Evolutionary conservation across 2,888 invertebrate species (phyloP).

Genomic region (Apodemia mormo): DNA sequence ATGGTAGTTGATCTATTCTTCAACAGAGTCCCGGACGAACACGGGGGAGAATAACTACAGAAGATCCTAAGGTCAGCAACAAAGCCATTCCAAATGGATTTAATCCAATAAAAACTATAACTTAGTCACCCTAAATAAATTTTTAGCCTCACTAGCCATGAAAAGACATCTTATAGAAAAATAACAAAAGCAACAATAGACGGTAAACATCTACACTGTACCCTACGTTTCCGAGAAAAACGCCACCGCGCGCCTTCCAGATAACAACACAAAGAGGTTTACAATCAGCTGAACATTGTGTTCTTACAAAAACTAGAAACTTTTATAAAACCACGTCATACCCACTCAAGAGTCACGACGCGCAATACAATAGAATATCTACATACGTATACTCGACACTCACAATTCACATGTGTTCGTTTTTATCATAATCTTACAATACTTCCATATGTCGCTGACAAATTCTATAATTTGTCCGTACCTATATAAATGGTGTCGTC

Average conservation of each 20-base stretch:
- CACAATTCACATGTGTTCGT: background rate
- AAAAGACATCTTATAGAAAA: background rate
- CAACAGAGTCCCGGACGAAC: too few species aligned
- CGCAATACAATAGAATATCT: background rate
- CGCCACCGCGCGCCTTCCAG: slow-evolving; percentile 3
- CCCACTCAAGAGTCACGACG: background rate
- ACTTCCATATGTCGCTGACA: too few species aligned
- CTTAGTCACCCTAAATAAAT: background rate
- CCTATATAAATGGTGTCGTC: too few species aligned
- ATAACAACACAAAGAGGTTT: slow-evolving; percentile 18
- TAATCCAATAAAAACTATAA: background rate
- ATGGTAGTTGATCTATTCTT: too few species aligned
- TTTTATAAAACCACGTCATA: slow-evolving; percentile 3
- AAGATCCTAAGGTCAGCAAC: too few species aligned
- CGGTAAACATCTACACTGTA: background rate
- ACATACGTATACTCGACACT: background rate
- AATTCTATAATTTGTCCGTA: too few species aligned
- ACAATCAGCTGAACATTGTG: slow-evolving; percentile 4
- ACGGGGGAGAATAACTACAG: too few species aligned
- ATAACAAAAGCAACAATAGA: background rate
- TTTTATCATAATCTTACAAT: background rate
- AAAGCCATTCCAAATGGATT: too few species aligned
- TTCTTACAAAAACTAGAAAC: background rate
- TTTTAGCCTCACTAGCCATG: background rate
- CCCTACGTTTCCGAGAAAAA: slow-evolving; percentile 7